These are phyloP conservation scores for Muscidifurax raptorellus DNA, from an alignment of 1,140 invertebrate species.

Conservation along the genomic window DNA sequence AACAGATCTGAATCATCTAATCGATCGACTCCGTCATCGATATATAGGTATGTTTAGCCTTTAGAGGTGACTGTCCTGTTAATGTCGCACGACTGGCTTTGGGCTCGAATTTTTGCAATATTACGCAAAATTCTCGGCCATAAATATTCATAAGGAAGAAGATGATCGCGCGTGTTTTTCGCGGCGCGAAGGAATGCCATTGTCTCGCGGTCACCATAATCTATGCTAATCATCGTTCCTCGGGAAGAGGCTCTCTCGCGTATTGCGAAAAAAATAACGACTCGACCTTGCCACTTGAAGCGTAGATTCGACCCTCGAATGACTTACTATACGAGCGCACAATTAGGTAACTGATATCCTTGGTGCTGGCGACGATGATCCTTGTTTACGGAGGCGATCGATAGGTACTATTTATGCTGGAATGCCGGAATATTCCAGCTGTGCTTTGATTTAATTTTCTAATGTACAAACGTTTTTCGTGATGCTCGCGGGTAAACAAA, in stretches of 20 bases:
- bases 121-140: background rate
- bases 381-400: background rate
- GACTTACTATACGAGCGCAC: background rate
- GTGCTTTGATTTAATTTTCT: no score
- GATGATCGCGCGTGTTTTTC: background rate
- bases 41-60: background rate
- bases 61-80: background rate
- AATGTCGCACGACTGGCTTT: background rate
- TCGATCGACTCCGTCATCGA: no score
- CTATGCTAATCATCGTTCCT: background rate
- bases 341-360: conserved; percentile 17
- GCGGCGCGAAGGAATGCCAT: background rate
- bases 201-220: background rate
- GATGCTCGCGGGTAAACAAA: no score
- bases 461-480: no score
- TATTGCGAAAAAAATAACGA: background rate
- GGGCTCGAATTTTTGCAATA: background rate
- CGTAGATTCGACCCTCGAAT: background rate
- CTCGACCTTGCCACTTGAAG: conserved; percentile 16
- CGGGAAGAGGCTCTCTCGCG: background rate
- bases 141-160: background rate
- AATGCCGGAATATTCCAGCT: background rate
- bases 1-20: no score
- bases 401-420: background rate
- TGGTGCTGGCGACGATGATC: background rate